A percentile compares a stretch with the other conserved stretches of the same genome.
Conservation (phyloP, 1,140 invertebrate genomes). For the Acromyrmex echinatior region DNA sequence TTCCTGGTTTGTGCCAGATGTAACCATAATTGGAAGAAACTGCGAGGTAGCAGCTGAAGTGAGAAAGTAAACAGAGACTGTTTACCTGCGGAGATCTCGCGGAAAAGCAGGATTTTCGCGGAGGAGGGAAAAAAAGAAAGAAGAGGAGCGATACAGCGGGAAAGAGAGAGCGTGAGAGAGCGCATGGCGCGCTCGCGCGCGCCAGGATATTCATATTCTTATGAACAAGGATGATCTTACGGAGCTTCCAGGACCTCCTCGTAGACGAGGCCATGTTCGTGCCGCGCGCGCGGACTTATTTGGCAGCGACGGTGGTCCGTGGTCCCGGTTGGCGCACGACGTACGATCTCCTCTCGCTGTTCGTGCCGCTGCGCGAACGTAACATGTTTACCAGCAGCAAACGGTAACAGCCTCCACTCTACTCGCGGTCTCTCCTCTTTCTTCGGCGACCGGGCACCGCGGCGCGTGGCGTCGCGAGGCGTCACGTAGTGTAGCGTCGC, state of each 20-base stretch:
- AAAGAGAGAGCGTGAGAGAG: neutral
- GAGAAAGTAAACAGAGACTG: slow-evolving; percentile 61
- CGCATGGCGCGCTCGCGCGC: neutral
- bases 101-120: slow-evolving; percentile 19
- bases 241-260: slow-evolving; percentile 89
- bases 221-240: slow-evolving; percentile 83
- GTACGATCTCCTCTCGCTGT: slow-evolving; percentile 77
- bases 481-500: slow-evolving; percentile 23
- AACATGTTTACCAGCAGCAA: slow-evolving; percentile 71
- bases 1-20: neutral
- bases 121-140: neutral
- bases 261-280: slow-evolving; percentile 88
- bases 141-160: neutral
- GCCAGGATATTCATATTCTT: neutral
- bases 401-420: slow-evolving; percentile 3
- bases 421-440: neutral
- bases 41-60: neutral
- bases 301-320: slow-evolving; percentile 83
- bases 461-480: slow-evolving; percentile 48
- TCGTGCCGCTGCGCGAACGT: slow-evolving; percentile 59
- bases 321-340: slow-evolving; percentile 77
- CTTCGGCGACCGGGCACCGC: slow-evolving; percentile 28
- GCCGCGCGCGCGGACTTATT: slow-evolving; percentile 84
- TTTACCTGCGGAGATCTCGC: slow-evolving; percentile 48
- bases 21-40: slow-evolving; percentile 63